These are phyloP conservation scores for Nasua narica DNA, from an alignment of 2,797 vertebrate species.

Conservation along the genomic window DNA sequence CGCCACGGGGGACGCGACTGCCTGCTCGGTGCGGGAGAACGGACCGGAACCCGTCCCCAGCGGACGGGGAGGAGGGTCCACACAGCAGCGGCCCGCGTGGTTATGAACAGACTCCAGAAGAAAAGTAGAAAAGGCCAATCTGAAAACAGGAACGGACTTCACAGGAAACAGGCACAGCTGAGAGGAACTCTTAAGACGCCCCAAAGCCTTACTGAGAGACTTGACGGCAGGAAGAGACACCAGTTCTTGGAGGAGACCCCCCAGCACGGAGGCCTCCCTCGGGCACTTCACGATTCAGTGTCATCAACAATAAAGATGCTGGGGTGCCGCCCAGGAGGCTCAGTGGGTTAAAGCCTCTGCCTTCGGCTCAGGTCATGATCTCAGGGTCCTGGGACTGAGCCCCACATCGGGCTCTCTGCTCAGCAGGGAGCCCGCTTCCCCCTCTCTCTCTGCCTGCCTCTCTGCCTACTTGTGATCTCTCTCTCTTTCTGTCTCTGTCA, in stretches of 20 bases:
- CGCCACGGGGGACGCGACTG: background rate
- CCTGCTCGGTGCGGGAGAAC: accelerated
- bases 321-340: too few species aligned
- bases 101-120: background rate
- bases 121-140: accelerated
- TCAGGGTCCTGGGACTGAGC: too few species aligned
- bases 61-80: accelerated
- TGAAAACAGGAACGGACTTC: background rate
- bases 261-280: accelerated
- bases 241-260: too few species aligned
- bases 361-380: too few species aligned
- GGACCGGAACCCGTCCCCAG: background rate
- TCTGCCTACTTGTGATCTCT: too few species aligned
- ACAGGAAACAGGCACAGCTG: background rate
- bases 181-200: background rate
- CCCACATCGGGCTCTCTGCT: too few species aligned
- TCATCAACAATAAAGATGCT: accelerated
- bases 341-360: too few species aligned
- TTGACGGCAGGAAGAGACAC: accelerated
- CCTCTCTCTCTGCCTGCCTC: too few species aligned
- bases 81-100: accelerated
- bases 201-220: background rate
- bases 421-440: too few species aligned
- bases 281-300: accelerated
- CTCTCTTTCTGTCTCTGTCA: too few species aligned